Percentiles rank a stretch among this genome's conserved stretches.
Evolutionary conservation across 2,113 vertebrate species (phyloP).

Genomic region (Xenopus borealis): DNA sequence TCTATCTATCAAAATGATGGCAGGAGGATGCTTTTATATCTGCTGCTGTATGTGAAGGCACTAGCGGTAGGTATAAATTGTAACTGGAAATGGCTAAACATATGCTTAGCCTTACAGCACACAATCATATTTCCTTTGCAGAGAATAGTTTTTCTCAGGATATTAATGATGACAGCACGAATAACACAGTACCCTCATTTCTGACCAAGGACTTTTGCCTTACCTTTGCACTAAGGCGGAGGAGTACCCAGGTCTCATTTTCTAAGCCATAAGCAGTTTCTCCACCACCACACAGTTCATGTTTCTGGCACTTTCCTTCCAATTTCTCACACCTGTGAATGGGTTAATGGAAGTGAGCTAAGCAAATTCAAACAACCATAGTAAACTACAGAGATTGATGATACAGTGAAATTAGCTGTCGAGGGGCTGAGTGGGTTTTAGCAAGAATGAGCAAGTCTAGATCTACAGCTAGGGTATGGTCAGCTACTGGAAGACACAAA

Average conservation of each 20-base stretch:
- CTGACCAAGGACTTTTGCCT: neutral
- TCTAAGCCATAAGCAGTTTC: neutral
- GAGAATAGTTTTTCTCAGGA: too few species aligned
- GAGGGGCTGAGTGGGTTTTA: slow-evolving; percentile 57
- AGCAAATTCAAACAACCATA: slow-evolving; percentile 19
- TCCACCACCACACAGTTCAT: neutral
- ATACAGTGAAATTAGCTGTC: slow-evolving; percentile 63
- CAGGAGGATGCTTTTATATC: slow-evolving; percentile 63
- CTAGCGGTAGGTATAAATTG: slow-evolving; percentile 89
- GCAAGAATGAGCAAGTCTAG: slow-evolving; percentile 50
- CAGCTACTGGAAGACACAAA: slow-evolving; percentile 56
- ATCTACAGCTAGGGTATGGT: slow-evolving; percentile 53
- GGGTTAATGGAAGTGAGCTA: slow-evolving; percentile 6
- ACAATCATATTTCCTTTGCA: slow-evolving; percentile 10
- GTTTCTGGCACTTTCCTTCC: neutral
- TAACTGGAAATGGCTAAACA: slow-evolving; percentile 55
- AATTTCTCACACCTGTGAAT: neutral
- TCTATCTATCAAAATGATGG: slow-evolving; percentile 24
- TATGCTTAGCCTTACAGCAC: slow-evolving; percentile 49
- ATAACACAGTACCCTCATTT: too few species aligned
- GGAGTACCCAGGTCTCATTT: neutral
- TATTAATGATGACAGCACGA: too few species aligned
- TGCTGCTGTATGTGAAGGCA: slow-evolving; percentile 68
- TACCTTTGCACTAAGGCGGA: neutral
- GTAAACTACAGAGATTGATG: slow-evolving; percentile 56